Evolutionary conservation across 2,113 vertebrate species (phyloP).

Genomic region (Toxotes jaculatrix): DNA sequence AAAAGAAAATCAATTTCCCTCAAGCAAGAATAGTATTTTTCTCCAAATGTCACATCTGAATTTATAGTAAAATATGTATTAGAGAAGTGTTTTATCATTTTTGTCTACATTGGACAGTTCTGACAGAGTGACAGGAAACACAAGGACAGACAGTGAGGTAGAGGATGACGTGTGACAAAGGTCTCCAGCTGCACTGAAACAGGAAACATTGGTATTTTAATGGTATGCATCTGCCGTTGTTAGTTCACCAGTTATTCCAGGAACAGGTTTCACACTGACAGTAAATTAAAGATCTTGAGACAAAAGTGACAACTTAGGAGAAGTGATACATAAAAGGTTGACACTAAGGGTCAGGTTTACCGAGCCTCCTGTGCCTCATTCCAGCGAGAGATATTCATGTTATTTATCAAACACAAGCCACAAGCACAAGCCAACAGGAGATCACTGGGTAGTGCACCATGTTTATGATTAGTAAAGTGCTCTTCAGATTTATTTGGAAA

Average conservation of each 20-base stretch:
- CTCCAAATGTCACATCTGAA: neutral
- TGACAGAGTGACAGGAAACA: conserved; percentile 36
- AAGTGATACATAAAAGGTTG: conserved; percentile 32
- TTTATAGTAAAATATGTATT: neutral
- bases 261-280: conserved; percentile 33
- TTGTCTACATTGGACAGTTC: neutral
- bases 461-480: conserved; percentile 25
- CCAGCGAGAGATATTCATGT: conserved; percentile 18
- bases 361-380: conserved; percentile 24
- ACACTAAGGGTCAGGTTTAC: conserved; percentile 22
- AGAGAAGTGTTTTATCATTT: neutral
- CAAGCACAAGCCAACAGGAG: neutral
- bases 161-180: conserved; percentile 7
- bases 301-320: conserved; percentile 42
- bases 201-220: conserved; percentile 22
- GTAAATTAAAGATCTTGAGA: conserved; percentile 49
- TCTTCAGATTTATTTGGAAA: conserved; percentile 8
- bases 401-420: conserved; percentile 43
- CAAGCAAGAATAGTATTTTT: neutral
- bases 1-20: neutral
- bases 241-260: conserved; percentile 18
- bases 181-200: conserved; percentile 5
- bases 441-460: neutral
- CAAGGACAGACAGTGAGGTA: neutral
- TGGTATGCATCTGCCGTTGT: neutral